Evolutionary conservation across 1,140 invertebrate genomes (phyloP).

Genomic region (Cheumatopsyche charites): DNA sequence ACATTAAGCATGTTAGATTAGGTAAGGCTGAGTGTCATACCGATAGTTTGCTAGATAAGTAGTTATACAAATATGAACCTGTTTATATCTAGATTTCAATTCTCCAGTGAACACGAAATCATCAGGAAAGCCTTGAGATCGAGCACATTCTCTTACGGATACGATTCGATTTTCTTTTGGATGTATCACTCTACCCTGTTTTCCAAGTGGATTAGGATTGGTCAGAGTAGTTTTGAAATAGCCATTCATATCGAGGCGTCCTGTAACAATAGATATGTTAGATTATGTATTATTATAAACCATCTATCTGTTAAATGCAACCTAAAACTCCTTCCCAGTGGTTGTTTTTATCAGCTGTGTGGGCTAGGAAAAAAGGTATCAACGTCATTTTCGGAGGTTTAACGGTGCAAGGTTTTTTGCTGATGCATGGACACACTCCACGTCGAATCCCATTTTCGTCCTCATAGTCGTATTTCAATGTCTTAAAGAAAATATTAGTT

Average conservation of each 20-base stretch:
- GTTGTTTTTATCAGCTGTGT: constrained; percentile 78
- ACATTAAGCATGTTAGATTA: neutral
- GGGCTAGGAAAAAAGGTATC: constrained; percentile 83
- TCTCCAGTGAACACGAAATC: constrained; percentile 72
- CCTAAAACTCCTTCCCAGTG: constrained; percentile 75
- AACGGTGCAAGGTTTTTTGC: constrained; percentile 65
- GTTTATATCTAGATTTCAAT: constrained; percentile 74
- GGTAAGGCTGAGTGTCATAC: no score
- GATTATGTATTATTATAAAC: neutral
- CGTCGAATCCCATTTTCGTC: constrained; percentile 61
- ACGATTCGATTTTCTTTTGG: constrained; percentile 76
- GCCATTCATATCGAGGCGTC: constrained; percentile 77
- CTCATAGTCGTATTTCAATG: constrained; percentile 2
- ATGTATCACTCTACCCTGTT: constrained; percentile 77
- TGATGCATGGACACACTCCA: constrained; percentile 72
- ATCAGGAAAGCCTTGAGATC: constrained; percentile 83
- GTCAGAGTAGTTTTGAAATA: constrained; percentile 79
- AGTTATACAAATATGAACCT: constrained; percentile 58
- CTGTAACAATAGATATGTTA: constrained; percentile 24
- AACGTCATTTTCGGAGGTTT: constrained; percentile 77
- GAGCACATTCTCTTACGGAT: constrained; percentile 78
- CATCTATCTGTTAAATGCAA: constrained; percentile 2
- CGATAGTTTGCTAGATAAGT: neutral
- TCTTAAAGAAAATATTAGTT: neutral
- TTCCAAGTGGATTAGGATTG: constrained; percentile 84